Conservation (phyloP, 2,113 vertebrate genomes). For the Labeo rohita region DNA sequence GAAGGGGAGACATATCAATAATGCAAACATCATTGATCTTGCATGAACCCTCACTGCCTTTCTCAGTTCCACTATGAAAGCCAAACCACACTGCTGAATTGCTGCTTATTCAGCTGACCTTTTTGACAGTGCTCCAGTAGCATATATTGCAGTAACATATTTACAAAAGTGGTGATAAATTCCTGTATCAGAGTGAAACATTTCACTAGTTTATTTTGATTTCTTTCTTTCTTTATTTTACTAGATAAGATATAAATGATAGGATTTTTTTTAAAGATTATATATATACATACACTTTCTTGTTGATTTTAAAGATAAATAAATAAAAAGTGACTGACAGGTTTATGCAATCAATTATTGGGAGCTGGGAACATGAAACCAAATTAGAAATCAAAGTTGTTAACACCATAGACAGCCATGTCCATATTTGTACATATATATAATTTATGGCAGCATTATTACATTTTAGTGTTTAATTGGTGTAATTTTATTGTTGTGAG, state of each 20-base stretch:
- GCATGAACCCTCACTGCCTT: slow-evolving; percentile 57
- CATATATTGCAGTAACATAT: background rate
- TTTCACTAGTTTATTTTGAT: background rate
- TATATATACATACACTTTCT: background rate
- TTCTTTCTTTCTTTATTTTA: too few species aligned
- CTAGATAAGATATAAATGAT: too few species aligned
- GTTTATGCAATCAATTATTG: background rate
- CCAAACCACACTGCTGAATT: background rate
- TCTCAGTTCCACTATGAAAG: slow-evolving; percentile 52
- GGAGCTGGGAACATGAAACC: background rate
- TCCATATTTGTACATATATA: background rate
- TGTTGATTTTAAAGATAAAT: too few species aligned
- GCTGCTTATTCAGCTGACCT: slow-evolving; percentile 39
- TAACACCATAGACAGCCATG: background rate
- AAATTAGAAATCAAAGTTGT: background rate
- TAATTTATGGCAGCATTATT: background rate
- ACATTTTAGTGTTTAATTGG: background rate
- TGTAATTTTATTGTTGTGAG: background rate
- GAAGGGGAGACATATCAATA: slow-evolving; percentile 72
- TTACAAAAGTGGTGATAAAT: background rate
- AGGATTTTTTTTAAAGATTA: too few species aligned
- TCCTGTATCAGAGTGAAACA: background rate
- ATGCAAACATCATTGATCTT: slow-evolving; percentile 69
- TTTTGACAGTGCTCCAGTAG: slow-evolving; percentile 7
- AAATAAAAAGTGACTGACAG: background rate